Evolutionary conservation across 37 sponge, comb jelly and placozoan genomes (phyloP).

Genomic region (Petrosia ficiformis): DNA sequence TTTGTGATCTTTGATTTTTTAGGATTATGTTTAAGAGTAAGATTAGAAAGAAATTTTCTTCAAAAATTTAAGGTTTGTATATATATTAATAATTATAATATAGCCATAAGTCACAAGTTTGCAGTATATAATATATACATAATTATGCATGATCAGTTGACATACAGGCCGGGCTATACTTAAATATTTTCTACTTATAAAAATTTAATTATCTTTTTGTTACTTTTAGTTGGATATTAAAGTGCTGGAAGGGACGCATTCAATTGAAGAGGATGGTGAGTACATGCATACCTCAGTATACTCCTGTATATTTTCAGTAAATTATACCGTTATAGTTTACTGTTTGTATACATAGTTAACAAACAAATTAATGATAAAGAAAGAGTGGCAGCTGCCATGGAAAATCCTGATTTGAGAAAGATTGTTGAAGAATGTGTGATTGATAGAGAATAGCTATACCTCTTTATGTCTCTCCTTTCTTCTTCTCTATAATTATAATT

Average conservation of each 20-base stretch:
- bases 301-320: neutral
- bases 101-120: too few relatives aligned
- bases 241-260: constrained; percentile 68
- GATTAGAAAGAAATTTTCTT: constrained; percentile 56
- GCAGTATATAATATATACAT: too few relatives aligned
- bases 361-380: constrained; percentile 98
- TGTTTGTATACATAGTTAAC: too few relatives aligned
- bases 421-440: constrained; percentile 88
- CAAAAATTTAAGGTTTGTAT: constrained; percentile 45
- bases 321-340: too few relatives aligned
- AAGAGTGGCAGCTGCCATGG: constrained; percentile 91
- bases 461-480: too few relatives aligned
- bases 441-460: constrained; percentile 21
- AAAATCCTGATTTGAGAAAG: constrained; percentile 72
- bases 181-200: neutral
- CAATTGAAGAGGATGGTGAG: constrained; percentile 63
- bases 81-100: too few relatives aligned
- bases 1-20: neutral
- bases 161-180: too few relatives aligned
- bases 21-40: constrained; percentile 75
- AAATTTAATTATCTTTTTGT: neutral
- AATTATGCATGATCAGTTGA: too few relatives aligned
- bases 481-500: too few relatives aligned
- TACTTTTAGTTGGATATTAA: constrained; percentile 59
- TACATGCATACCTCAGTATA: neutral